Evolutionary conservation across 2,888 invertebrate genomes (phyloP).

Genomic region (Thelaira solivaga): DNA sequence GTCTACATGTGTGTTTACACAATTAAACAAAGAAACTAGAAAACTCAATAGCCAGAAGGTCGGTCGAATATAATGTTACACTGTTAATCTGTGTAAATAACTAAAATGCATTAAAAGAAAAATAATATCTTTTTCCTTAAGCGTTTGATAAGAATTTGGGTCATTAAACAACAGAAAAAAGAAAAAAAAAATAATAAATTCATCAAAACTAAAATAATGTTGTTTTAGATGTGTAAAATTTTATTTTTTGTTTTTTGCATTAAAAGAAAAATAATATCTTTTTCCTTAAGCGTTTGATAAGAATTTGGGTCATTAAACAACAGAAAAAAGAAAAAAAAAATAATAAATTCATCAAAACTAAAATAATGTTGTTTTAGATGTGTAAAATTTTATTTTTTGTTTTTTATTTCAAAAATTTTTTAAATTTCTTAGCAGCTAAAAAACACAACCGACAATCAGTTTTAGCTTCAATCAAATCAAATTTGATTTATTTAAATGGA

Average conservation of each 20-base stretch:
- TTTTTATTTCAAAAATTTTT: neutral
- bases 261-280: neutral
- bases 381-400: neutral
- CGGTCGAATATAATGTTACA: neutral
- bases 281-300: conserved; percentile 10
- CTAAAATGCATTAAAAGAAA: neutral
- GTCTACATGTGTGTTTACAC: too few species aligned
- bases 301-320: conserved; percentile 11
- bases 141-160: conserved; percentile 25
- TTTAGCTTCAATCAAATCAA: too few species aligned
- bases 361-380: too few species aligned
- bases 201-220: too few species aligned
- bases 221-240: neutral
- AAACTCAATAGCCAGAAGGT: conserved; percentile 22
- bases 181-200: too few species aligned
- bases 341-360: too few species aligned
- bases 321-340: too few species aligned
- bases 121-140: neutral
- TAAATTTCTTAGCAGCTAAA: too few species aligned
- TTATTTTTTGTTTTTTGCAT: neutral
- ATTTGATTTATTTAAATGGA: too few species aligned
- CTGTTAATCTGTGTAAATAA: neutral
- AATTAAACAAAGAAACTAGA: conserved; percentile 10
- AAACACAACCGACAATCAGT: too few species aligned
- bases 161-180: neutral